Base-by-base conservation (phyloP, 2,113 vertebrate genomes). In the Chauna torquata region DNA sequence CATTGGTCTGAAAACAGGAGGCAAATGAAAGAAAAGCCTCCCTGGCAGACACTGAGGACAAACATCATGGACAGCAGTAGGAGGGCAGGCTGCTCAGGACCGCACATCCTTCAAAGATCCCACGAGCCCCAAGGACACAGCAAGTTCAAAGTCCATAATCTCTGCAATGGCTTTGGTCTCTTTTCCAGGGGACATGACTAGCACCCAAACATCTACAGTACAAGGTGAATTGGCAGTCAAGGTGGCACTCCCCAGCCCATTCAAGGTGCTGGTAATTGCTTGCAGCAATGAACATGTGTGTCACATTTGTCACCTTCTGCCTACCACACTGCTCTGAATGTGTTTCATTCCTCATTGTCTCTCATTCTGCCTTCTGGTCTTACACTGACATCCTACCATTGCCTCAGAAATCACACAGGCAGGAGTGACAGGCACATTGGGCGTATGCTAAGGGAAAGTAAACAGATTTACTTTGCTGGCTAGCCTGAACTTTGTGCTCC, bases 141-240 rank as follows among this genome's bases (percentile, higher is more conserved):
- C 45, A 38, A 22, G 8, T 38, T 22, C 32, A 54, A 59, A 70
- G 27, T 16, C 74, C 3, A 0, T 22, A 19, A 16, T 25, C 28
- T 54, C 38, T 49, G 32, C 45, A 36, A 13, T 2, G 16, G 45
- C 54, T 54, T 34, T 11, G 34, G n/a, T 30, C 24, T 68, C 28
- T 49, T 64, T 38, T 54, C 65, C 75, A 54, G 57, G 65, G 40
- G 27, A 55, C 13, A 47, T 28, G n/a, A 28, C 44, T 2, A 27
- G 32, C 44, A 22, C 40, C 40, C 55, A 20, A 68, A 42, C 28
- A 5, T 2, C 55, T 24, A 5, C 47, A 6, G 12, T 6, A 2
- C 16, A 12, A 38, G 22, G 23, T 5, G n/a, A 27, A 2, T 8
- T 2, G 6, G 18, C n/a, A 16, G 66, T 5, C n/a, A 3, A 2